Conservation (phyloP, 1,140 invertebrate genomes). For the Andrena cerasifolii region DNA sequence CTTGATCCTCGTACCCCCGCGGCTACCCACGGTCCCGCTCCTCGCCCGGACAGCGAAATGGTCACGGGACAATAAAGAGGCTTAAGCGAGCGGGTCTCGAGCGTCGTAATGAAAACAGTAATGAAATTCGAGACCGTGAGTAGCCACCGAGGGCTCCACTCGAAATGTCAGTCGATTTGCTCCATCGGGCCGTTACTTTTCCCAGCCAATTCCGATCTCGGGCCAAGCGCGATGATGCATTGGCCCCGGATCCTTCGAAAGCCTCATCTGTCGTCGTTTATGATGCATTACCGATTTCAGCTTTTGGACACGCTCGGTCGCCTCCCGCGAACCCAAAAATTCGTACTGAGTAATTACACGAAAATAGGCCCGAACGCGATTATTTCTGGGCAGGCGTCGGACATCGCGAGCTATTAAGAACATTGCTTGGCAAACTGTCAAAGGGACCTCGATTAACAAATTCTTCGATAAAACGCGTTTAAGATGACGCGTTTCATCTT, state of each 20-base stretch:
- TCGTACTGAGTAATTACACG: conserved; percentile 54
- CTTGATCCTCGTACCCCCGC: neutral
- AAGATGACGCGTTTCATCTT: neutral
- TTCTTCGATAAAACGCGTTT: conserved; percentile 29
- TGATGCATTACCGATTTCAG: conserved; percentile 34
- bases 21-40: conserved; percentile 7
- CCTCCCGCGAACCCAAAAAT: conserved; percentile 5
- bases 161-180: neutral
- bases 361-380: conserved; percentile 43
- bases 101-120: too few species aligned
- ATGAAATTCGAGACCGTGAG: neutral
- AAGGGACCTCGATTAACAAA: conserved; percentile 43
- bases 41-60: too few species aligned
- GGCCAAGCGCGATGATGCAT: neutral
- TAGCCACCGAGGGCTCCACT: neutral
- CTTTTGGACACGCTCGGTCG: conserved; percentile 19
- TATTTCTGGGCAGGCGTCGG: conserved; percentile 43
- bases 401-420: conserved; percentile 50
- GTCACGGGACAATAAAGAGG: neutral
- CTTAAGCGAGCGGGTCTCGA: too few species aligned
- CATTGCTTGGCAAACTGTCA: conserved; percentile 62
- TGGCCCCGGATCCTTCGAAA: neutral
- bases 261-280: conserved; percentile 23
- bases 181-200: neutral
- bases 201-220: neutral